These are phyloP conservation scores for Sacculina carcini DNA, from an alignment of 2,888 invertebrate genomes.

Conservation along the genomic window DNA sequence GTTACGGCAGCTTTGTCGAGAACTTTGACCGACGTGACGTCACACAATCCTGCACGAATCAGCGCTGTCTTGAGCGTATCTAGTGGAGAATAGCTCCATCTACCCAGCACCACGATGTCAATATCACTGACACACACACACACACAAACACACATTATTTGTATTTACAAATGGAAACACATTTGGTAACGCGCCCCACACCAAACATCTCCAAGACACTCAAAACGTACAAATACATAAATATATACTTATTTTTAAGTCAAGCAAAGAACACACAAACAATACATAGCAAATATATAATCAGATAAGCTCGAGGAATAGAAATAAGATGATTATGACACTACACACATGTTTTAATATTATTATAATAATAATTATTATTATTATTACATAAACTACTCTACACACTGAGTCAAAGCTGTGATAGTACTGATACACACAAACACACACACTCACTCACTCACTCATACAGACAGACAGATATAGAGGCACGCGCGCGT, in stretches of 20 bases:
- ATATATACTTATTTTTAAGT: no score
- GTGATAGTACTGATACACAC: background rate
- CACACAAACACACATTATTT: background rate
- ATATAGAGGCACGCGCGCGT: background rate
- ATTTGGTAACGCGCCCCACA: no score
- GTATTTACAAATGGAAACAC: background rate
- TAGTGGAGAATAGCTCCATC: conserved; percentile 73
- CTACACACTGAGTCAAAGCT: no score
- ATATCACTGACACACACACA: conserved; percentile 31
- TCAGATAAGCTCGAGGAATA: no score
- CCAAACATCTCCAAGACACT: no score
- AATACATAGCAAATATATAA: no score
- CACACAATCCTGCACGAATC: conserved; percentile 63
- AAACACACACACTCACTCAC: background rate
- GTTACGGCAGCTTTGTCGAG: conserved; percentile 79
- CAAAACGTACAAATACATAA: no score
- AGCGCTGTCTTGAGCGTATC: conserved; percentile 74
- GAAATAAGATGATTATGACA: no score
- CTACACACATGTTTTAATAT: no score
- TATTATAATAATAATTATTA: no score
- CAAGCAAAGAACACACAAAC: no score
- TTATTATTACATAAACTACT: no score
- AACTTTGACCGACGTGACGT: conserved; percentile 71
- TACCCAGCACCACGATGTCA: conserved; percentile 40
- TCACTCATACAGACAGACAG: conserved; percentile 5